These are phyloP conservation scores for Xiphydria camelus DNA, from an alignment of 2,888 invertebrate species.

Conservation along the genomic window DNA sequence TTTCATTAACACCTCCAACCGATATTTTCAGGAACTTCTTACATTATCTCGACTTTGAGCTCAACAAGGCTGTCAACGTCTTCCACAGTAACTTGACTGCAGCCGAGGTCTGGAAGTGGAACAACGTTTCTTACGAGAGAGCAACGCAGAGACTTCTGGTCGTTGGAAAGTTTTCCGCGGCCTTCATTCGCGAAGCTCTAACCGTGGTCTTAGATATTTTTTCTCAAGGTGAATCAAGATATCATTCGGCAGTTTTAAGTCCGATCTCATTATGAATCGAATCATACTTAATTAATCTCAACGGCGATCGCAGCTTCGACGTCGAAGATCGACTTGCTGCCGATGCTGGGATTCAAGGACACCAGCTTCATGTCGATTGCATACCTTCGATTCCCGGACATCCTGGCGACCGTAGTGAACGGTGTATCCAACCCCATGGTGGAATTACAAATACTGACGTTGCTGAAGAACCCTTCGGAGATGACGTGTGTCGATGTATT, in stretches of 20 bases:
- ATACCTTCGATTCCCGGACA: constrained; percentile 35
- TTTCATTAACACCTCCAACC: neutral
- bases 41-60: constrained; percentile 37
- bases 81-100: constrained; percentile 30
- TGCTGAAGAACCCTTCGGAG: constrained; percentile 4
- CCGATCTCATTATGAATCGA: no score
- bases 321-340: constrained; percentile 33
- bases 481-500: constrained; percentile 37
- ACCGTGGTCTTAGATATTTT: constrained; percentile 17
- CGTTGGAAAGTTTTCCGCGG: constrained; percentile 34
- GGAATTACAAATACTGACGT: constrained; percentile 23
- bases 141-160: constrained; percentile 32
- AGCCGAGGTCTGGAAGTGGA: constrained; percentile 28
- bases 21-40: constrained; percentile 26
- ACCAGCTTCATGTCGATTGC: constrained; percentile 34
- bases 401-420: constrained; percentile 40
- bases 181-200: constrained; percentile 31
- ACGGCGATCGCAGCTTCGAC: no score
- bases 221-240: constrained; percentile 14
- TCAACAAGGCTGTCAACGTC: constrained; percentile 35
- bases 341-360: constrained; percentile 40
- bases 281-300: no score
- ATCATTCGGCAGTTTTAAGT: no score
- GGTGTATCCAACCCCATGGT: constrained; percentile 37
- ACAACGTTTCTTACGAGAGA: constrained; percentile 16